phyloP scores from a whole-genome alignment of 2,888 invertebrate genomes.

The Caenorhabditis panamensis region DNA sequence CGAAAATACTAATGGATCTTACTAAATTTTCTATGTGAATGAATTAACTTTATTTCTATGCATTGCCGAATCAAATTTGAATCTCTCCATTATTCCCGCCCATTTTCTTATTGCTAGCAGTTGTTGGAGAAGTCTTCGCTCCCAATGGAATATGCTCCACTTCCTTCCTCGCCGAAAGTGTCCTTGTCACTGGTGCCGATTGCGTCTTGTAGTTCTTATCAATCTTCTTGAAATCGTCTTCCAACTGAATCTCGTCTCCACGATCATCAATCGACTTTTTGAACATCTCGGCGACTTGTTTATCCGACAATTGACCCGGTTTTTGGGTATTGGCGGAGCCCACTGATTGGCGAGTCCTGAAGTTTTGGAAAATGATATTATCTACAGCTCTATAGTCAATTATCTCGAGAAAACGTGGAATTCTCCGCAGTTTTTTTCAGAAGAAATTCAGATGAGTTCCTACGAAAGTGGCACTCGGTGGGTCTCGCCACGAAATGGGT shows the following conservation, averaged over 20 bases:
- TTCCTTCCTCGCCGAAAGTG: slow-evolving; percentile 47
- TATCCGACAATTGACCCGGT: slow-evolving; percentile 40
- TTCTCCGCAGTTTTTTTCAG: no score
- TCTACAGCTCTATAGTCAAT: no score
- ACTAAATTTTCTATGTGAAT: no score
- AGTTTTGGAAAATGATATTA: no score
- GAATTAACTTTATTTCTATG: no score
- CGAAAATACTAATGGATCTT: no score
- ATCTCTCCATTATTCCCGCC: slow-evolving; percentile 3
- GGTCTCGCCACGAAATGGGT: no score
- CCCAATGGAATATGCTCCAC: slow-evolving; percentile 41
- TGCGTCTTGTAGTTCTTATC: slow-evolving; percentile 58
- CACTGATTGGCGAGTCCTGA: slow-evolving; percentile 47
- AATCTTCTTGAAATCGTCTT: slow-evolving; percentile 63
- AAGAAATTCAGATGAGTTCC: no score
- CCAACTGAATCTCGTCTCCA: slow-evolving; percentile 64
- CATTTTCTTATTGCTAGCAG: neutral
- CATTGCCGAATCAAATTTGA: slow-evolving; percentile 10
- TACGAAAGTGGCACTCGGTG: no score
- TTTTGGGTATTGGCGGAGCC: slow-evolving; percentile 33
- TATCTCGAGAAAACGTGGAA: no score
- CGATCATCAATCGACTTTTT: slow-evolving; percentile 62
- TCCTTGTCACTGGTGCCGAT: slow-evolving; percentile 26
- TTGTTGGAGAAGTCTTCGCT: neutral
- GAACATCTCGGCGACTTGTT: slow-evolving; percentile 61